Conservation (phyloP, 2,888 invertebrate genomes). For the Barypeithes pellucidus region DNA sequence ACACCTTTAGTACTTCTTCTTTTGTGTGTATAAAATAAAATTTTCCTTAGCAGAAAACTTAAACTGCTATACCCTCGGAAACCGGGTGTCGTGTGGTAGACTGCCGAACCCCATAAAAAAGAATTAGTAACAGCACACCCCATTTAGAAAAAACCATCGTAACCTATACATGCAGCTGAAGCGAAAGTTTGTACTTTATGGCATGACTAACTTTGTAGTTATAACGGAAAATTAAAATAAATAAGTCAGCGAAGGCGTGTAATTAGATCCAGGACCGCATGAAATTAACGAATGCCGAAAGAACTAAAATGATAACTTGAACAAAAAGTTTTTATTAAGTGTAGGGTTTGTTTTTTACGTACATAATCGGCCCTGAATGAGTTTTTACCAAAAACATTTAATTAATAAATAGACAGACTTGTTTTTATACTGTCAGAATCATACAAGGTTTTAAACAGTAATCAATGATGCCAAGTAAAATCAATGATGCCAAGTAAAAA, state of each 20-base stretch:
- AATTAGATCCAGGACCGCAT: conserved; percentile 33
- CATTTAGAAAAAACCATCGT: conserved; percentile 10
- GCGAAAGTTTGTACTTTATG: conserved; percentile 2
- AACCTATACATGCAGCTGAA: conserved; percentile 30
- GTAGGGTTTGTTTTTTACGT: conserved; percentile 13
- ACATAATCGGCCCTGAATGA: background rate
- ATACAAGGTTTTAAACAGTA: too few relatives aligned
- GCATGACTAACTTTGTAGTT: conserved; percentile 36
- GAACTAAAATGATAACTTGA: conserved; percentile 25
- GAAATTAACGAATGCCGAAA: conserved; percentile 31
- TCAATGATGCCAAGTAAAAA: too few relatives aligned
- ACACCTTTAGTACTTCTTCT: too few relatives aligned
- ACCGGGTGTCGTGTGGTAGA: too few relatives aligned
- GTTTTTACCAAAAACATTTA: too few relatives aligned
- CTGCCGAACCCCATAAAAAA: background rate
- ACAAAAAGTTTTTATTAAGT: conserved; percentile 25
- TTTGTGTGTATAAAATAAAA: too few relatives aligned
- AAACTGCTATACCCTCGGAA: too few relatives aligned
- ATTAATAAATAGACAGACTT: too few relatives aligned
- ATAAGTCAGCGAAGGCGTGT: conserved; percentile 27
- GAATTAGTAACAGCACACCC: conserved; percentile 9
- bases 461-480: too few relatives aligned
- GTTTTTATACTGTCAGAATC: too few relatives aligned
- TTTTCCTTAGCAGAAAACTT: too few relatives aligned
- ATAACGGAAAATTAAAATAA: conserved; percentile 33